Conservation (phyloP, 2,888 invertebrate species). For the Cephus pygmeus region DNA sequence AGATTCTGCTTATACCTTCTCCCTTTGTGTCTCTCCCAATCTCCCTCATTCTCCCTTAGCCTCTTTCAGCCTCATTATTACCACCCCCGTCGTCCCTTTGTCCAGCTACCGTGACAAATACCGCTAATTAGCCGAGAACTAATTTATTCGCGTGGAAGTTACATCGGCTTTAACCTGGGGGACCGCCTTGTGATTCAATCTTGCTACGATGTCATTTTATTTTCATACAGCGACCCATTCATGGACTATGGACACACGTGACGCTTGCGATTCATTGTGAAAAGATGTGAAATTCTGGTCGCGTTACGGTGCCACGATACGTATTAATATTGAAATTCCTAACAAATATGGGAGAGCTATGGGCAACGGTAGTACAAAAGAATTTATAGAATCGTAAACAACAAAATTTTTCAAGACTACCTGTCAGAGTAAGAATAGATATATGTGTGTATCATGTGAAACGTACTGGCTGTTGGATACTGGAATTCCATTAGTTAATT, state of each 20-base stretch:
- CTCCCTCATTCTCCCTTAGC: not conserved
- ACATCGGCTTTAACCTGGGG: not conserved
- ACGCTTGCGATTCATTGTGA: not conserved
- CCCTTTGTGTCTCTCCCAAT: not conserved
- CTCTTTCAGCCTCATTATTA: not conserved
- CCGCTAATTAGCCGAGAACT: constrained; percentile 1
- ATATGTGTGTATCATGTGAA: not conserved
- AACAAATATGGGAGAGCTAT: not conserved
- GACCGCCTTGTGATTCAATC: not conserved
- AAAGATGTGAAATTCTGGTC: not conserved
- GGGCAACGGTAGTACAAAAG: not conserved
- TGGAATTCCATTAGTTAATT: not conserved
- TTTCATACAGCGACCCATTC: not conserved
- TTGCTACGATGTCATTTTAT: not conserved
- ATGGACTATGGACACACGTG: not conserved
- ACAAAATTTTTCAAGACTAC: not conserved
- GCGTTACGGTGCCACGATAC: not conserved
- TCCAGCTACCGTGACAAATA: not conserved
- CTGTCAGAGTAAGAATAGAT: not conserved
- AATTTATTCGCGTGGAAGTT: not conserved
- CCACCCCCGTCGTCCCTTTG: not conserved
- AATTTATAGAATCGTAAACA: not conserved
- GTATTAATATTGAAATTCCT: not conserved
- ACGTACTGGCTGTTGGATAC: not conserved
- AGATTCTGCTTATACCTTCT: not conserved